phyloP scores from a whole-genome alignment of 2,113 vertebrate species.

The Actenoides lindsayi region DNA sequence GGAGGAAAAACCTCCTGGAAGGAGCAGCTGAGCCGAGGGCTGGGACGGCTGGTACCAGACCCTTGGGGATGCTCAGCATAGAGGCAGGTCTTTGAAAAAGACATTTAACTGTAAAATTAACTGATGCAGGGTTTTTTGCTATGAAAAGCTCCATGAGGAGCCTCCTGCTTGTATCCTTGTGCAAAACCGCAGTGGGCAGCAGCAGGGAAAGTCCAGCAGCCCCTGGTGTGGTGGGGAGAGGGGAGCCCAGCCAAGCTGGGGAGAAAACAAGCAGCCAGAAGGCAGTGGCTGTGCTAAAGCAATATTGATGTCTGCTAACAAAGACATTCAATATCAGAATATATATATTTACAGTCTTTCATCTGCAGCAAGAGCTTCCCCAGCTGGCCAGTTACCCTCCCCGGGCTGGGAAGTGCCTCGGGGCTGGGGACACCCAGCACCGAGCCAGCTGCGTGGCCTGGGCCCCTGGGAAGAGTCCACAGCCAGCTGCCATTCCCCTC shows the following conservation, averaged over 20 bases:
- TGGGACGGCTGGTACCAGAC: background rate
- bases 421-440: background rate
- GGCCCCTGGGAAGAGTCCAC: background rate
- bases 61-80: rapidly evolving
- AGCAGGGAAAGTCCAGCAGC: background rate
- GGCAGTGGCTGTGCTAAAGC: background rate
- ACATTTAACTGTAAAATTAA: background rate
- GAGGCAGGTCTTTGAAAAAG: background rate
- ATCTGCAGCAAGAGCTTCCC: background rate
- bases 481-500: background rate
- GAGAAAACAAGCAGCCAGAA: background rate
- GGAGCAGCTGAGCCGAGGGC: background rate
- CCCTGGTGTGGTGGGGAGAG: background rate
- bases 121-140: no score
- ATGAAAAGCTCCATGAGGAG: background rate
- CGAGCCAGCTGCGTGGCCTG: background rate
- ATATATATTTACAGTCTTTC: background rate
- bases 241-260: background rate
- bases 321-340: background rate
- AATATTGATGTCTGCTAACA: background rate
- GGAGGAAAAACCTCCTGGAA: background rate
- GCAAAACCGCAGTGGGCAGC: background rate
- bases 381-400: background rate
- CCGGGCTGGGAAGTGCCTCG: rapidly evolving
- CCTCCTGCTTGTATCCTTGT: no score